Percentiles rank a stretch among this genome's conserved stretches.
Conservation (phyloP, 35 echinoderm and acorn worm species). For the Hemicentrotus pulcherrimus region DNA sequence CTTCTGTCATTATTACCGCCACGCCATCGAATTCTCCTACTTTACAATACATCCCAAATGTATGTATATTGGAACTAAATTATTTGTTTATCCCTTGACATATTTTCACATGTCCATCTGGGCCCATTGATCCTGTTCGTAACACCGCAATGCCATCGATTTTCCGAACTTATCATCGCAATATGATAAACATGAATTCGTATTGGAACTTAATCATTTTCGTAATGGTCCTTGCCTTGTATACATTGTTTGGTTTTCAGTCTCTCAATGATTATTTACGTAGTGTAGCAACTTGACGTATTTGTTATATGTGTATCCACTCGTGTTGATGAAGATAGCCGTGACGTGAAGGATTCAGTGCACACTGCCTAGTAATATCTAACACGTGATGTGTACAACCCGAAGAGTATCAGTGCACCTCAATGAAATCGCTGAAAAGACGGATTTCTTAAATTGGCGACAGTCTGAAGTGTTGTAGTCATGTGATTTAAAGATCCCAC, state of each 20-base stretch:
- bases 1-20: too few species aligned
- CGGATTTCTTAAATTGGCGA: too few species aligned
- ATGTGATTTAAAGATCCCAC: too few species aligned
- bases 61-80: too few species aligned
- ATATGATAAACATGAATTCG: neutral
- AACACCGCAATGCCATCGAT: neutral
- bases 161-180: neutral
- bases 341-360: neutral
- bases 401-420: too few species aligned
- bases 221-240: neutral
- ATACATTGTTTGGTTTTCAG: too few species aligned
- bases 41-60: too few species aligned
- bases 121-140: neutral
- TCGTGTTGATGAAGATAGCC: neutral
- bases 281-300: neutral
- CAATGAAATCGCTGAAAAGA: too few species aligned
- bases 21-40: too few species aligned
- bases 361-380: neutral
- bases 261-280: neutral
- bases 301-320: neutral
- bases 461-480: too few species aligned
- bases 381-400: too few species aligned
- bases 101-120: neutral
- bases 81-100: too few species aligned
- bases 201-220: neutral